Evolutionary conservation across 2,888 invertebrate species (phyloP).

Genomic region (Lagria hirta): DNA sequence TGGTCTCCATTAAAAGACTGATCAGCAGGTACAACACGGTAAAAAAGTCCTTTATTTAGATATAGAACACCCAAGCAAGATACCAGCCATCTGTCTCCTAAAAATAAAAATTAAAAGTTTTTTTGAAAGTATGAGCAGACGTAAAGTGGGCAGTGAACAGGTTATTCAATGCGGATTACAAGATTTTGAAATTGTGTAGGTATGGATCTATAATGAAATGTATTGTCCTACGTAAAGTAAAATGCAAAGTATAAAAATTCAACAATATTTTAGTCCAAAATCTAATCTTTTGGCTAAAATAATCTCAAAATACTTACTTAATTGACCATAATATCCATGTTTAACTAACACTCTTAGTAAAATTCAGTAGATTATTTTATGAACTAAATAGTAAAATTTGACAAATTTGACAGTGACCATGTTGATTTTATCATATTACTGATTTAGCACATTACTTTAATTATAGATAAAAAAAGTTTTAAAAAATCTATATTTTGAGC

Average conservation of each 20-base stretch:
- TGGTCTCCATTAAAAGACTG: conserved; percentile 73
- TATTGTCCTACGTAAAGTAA: no score
- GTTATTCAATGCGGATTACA: conserved; percentile 5
- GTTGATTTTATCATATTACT: background rate
- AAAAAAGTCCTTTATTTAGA: conserved; percentile 83
- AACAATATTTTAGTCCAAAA: no score
- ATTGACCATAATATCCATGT: no score
- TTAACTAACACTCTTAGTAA: no score
- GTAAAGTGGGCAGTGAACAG: conserved; percentile 11
- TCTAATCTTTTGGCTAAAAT: no score
- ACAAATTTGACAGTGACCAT: background rate
- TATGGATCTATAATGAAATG: background rate
- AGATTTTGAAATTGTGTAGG: conserved; percentile 3
- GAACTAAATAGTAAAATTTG: no score
- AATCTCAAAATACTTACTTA: no score
- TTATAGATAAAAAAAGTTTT: no score
- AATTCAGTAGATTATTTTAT: no score
- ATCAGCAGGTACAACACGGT: conserved; percentile 88
- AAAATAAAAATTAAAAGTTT: conserved; percentile 36
- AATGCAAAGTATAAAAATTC: no score
- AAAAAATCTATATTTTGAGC: no score
- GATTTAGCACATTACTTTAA: background rate
- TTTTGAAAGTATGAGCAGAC: background rate
- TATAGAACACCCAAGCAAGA: conserved; percentile 84
- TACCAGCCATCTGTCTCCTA: conserved; percentile 89